Percentiles rank a stretch among this genome's conserved stretches.
These are phyloP conservation scores for Paralvinella palmiformis DNA, from an alignment of 1,140 invertebrate genomes.

Conservation along the genomic window DNA sequence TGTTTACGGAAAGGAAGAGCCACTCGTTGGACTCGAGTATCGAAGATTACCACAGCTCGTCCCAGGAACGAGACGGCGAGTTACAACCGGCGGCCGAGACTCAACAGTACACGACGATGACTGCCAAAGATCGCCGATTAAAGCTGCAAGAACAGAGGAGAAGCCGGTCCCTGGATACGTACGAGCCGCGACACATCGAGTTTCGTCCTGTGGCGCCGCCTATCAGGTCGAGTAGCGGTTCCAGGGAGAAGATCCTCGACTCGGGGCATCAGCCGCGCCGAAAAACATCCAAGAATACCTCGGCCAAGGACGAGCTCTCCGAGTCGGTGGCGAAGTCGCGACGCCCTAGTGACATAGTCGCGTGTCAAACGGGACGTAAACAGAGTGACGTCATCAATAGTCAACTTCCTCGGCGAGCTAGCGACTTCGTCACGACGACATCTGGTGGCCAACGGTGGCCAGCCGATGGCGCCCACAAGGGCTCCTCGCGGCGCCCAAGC, in stretches of 20 bases:
- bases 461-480: too few species aligned
- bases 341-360: neutral
- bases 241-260: neutral
- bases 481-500: too few species aligned
- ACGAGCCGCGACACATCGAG: conserved; percentile 1
- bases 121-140: neutral
- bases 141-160: neutral
- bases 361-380: too few species aligned
- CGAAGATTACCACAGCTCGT: neutral
- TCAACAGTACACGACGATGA: neutral
- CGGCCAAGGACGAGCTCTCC: neutral
- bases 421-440: too few species aligned
- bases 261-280: neutral
- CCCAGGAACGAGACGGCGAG: neutral
- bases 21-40: neutral
- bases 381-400: too few species aligned
- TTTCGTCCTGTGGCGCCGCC: too few species aligned
- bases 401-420: too few species aligned
- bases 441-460: too few species aligned
- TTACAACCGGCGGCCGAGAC: too few species aligned
- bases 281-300: neutral
- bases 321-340: neutral
- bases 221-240: neutral
- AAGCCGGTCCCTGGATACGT: conserved; percentile 2
- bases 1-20: neutral